These are phyloP conservation scores for Pseudomyrmex concolor DNA, from an alignment of 1,140 invertebrate genomes.

Conservation along the genomic window DNA sequence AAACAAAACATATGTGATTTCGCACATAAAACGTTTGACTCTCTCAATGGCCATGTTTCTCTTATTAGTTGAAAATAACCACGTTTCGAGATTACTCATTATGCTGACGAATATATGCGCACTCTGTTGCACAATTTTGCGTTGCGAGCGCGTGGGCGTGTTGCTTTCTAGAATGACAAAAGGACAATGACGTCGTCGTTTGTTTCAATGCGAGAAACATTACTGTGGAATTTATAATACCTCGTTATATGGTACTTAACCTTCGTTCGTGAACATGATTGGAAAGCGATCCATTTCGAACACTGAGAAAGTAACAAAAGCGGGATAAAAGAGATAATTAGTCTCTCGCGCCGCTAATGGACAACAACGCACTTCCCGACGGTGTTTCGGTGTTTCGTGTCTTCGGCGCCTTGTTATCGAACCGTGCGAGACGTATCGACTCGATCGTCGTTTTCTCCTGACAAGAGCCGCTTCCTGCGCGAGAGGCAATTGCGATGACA, in stretches of 20 bases:
- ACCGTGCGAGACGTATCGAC: not conserved
- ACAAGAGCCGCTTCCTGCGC: conserved; percentile 33
- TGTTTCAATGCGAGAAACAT: not conserved
- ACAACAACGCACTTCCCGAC: not conserved
- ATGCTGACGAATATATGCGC: not conserved
- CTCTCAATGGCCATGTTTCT: too few species aligned
- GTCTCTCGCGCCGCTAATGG: conserved; percentile 32
- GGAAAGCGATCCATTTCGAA: conserved; percentile 31
- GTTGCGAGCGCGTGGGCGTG: not conserved
- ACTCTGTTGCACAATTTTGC: conserved; percentile 13
- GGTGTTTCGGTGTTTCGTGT: not conserved
- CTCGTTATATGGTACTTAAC: conserved; percentile 13
- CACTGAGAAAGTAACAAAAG: not conserved
- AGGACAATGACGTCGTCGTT: conserved; percentile 25
- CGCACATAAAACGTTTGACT: too few species aligned
- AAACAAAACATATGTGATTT: too few species aligned
- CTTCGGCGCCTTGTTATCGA: too few species aligned
- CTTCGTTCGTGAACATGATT: conserved; percentile 39
- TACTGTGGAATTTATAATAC: not conserved
- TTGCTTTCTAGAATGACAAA: conserved; percentile 1
- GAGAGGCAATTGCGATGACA: conserved; percentile 44
- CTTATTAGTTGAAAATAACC: conserved; percentile 12
- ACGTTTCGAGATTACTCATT: not conserved
- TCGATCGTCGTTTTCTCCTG: conserved; percentile 1
- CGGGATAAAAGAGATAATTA: conserved; percentile 40